Evolutionary conservation across 2,797 vertebrate species (phyloP).

Genomic region (Astyanax mexicanus): DNA sequence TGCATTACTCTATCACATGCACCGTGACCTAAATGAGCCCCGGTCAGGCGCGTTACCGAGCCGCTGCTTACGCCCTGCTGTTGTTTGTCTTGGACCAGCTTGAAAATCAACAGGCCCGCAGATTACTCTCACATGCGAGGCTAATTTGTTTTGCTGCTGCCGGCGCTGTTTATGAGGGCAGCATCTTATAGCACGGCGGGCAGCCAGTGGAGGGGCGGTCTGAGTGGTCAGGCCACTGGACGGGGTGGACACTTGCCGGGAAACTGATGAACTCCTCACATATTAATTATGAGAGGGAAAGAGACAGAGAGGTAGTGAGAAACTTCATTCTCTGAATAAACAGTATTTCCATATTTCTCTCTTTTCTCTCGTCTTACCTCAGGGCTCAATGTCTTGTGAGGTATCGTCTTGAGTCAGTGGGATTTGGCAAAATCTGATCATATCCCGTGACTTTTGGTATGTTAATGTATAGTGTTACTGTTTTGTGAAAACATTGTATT

Average conservation of each 20-base stretch:
- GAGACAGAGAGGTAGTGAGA: background rate
- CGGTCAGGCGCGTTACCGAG: constrained; percentile 52
- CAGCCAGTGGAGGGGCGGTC: constrained; percentile 34
- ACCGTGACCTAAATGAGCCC: constrained; percentile 54
- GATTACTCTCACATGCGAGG: constrained; percentile 77
- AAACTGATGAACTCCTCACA: background rate
- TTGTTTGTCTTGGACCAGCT: constrained; percentile 63
- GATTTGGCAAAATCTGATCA: too few relatives aligned
- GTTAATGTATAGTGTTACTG: too few relatives aligned
- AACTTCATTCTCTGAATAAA: background rate
- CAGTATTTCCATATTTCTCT: background rate
- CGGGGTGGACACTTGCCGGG: constrained; percentile 37
- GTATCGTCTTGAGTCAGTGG: too few relatives aligned
- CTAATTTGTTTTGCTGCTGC: constrained; percentile 78
- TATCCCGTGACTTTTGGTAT: too few relatives aligned
- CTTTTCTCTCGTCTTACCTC: too few relatives aligned
- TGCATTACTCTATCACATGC: constrained; percentile 64
- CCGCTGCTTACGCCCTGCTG: constrained; percentile 60
- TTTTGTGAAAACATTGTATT: too few relatives aligned
- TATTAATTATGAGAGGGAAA: background rate
- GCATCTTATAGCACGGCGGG: constrained; percentile 58
- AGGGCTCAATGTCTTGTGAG: too few relatives aligned
- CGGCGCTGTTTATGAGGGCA: constrained; percentile 54
- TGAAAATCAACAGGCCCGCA: constrained; percentile 59
- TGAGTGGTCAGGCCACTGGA: constrained; percentile 18